Conservation (phyloP, 1,140 invertebrate species). For the Drosophila kanapiae region DNA sequence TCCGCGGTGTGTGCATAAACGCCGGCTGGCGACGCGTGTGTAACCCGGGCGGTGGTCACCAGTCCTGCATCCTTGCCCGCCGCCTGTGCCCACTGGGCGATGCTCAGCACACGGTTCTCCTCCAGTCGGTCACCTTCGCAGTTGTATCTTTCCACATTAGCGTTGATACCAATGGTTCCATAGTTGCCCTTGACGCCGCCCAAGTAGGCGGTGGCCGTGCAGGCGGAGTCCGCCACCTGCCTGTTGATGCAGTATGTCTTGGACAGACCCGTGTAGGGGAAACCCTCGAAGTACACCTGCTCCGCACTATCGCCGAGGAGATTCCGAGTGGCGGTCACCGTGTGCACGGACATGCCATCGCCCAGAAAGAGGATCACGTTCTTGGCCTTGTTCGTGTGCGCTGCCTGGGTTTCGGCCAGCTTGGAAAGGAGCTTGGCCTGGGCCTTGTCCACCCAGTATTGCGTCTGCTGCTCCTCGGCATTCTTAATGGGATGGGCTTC, state of each 20-base stretch:
- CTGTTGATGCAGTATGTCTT: conserved; percentile 93
- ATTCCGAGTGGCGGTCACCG: conserved; percentile 89
- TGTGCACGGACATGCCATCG: conserved; percentile 93
- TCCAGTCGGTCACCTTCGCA: conserved; percentile 78
- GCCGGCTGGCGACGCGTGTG: conserved; percentile 92
- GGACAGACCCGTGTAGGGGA: conserved; percentile 89
- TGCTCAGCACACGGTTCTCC: conserved; percentile 87
- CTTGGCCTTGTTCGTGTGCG: conserved; percentile 86
- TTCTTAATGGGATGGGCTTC: conserved; percentile 40
- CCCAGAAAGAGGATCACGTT: conserved; percentile 92
- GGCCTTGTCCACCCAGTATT: conserved; percentile 76
- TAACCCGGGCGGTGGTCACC: conserved; percentile 92
- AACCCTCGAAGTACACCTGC: conserved; percentile 90
- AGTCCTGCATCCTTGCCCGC: conserved; percentile 90
- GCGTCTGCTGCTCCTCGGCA: conserved; percentile 56
- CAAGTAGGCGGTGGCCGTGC: conserved; percentile 92
- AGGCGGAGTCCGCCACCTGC: conserved; percentile 92
- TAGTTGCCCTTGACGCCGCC: conserved; percentile 93
- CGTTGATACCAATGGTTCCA: conserved; percentile 91
- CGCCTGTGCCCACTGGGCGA: conserved; percentile 89
- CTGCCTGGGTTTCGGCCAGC: conserved; percentile 71
- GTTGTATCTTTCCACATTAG: conserved; percentile 86
- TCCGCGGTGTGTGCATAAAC: conserved; percentile 92
- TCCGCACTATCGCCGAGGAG: conserved; percentile 89
- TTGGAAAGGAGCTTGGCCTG: conserved; percentile 68